These are phyloP conservation scores for Callimorpha dominula DNA, from an alignment of 2,888 invertebrate species.

Conservation along the genomic window DNA sequence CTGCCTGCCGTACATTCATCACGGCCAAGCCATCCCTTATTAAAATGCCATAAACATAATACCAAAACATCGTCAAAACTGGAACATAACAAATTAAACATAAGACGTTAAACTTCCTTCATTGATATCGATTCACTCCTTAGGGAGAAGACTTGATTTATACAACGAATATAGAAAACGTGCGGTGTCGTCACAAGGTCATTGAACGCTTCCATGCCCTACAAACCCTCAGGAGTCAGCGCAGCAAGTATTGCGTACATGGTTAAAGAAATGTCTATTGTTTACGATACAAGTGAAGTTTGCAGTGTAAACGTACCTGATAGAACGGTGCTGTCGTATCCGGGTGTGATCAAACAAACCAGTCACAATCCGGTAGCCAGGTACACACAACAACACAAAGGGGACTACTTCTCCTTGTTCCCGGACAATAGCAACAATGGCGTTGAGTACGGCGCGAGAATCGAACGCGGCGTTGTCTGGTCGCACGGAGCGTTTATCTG, in stretches of 20 bases:
- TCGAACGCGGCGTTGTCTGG: constrained; percentile 61
- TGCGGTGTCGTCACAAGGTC: constrained; percentile 57
- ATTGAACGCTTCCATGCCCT: constrained; percentile 61
- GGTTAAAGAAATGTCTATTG: constrained; percentile 61
- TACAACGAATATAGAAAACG: constrained; percentile 1
- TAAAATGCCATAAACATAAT: constrained; percentile 25
- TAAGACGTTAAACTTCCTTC: constrained; percentile 21
- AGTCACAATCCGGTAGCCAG: constrained; percentile 61
- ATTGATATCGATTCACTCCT: background rate
- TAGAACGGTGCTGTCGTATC: constrained; percentile 55
- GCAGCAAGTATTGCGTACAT: constrained; percentile 47
- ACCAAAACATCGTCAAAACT: background rate
- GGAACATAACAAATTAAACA: constrained; percentile 22
- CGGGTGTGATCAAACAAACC: constrained; percentile 62
- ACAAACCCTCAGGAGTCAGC: constrained; percentile 53
- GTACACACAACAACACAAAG: constrained; percentile 62
- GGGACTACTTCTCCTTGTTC: constrained; percentile 59
- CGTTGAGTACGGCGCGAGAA: constrained; percentile 54
- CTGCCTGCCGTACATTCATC: constrained; percentile 9
- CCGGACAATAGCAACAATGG: constrained; percentile 63
- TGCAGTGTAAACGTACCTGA: constrained; percentile 66
- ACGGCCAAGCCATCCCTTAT: constrained; percentile 12
- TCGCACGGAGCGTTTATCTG: constrained; percentile 70
- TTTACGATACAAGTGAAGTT: constrained; percentile 67
- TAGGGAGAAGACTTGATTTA: background rate